Percentiles rank a stretch among this genome's conserved stretches.
Conservation (phyloP, 92 coral and sea anemone species). For the Bergia sp. region DNA sequence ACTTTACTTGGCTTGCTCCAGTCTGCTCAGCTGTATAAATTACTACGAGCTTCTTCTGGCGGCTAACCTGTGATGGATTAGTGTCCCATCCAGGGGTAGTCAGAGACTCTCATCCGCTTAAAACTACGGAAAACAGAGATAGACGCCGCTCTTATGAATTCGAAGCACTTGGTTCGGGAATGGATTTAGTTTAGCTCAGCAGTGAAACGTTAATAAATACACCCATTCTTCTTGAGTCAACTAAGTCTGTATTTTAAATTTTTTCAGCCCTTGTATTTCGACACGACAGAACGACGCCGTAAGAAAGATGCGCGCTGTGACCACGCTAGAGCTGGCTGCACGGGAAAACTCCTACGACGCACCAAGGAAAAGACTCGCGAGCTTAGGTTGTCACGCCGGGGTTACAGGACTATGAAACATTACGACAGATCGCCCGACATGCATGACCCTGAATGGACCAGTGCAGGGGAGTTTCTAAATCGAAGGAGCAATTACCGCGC, state of each 20-base stretch:
- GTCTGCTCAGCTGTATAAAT: no score
- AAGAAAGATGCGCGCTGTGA: constrained; percentile 5
- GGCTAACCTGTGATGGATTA: no score
- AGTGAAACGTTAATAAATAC: no score
- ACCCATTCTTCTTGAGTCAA: no score
- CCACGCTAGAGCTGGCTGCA: constrained; percentile 18
- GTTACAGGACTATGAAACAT: constrained; percentile 31
- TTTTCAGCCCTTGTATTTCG: constrained; percentile 20
- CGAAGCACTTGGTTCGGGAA: no score
- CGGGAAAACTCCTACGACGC: constrained; percentile 25
- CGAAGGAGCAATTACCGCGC: constrained; percentile 32
- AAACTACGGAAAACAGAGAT: no score
- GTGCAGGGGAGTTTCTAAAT: constrained; percentile 41
- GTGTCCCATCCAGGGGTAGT: no score
- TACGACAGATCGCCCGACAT: constrained; percentile 35
- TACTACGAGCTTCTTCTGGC: no score
- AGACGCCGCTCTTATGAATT: no score
- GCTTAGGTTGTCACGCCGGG: constrained; percentile 26
- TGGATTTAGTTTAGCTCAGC: no score
- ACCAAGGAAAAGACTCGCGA: constrained; percentile 29
- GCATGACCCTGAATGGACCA: constrained; percentile 45
- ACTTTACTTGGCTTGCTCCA: no score
- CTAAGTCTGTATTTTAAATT: background rate
- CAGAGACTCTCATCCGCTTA: no score
- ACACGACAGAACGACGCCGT: constrained; percentile 25